Conservation (phyloP, 2,797 vertebrate species). For the Phaenicophaeus curvirostris region DNA sequence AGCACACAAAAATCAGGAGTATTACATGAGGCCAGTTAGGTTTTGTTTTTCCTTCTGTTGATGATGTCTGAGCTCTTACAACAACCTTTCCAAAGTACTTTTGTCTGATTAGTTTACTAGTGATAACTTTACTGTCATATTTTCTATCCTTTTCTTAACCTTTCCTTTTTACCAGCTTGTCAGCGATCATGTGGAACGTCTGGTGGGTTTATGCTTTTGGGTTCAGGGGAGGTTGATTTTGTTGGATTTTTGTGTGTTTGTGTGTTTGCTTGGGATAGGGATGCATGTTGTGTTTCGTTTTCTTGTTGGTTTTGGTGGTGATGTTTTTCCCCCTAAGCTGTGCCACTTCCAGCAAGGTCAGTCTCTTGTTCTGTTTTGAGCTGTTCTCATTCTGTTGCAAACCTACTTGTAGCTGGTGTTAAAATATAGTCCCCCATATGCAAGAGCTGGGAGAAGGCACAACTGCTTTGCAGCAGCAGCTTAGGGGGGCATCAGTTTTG, state of each 20-base stretch:
- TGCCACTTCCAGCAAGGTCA: neutral
- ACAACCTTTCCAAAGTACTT: neutral
- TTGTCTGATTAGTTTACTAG: neutral
- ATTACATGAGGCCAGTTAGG: neutral
- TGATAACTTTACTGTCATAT: neutral
- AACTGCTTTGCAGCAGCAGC: neutral
- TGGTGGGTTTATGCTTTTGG: neutral
- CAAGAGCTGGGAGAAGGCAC: neutral
- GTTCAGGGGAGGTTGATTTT: neutral
- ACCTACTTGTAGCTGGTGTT: neutral
- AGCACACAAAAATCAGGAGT: neutral
- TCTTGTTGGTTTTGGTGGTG: neutral
- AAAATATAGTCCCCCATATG: accelerated
- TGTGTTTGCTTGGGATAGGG: neutral
- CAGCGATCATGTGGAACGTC: neutral
- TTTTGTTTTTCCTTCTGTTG: neutral
- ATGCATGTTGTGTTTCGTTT: too few relatives aligned
- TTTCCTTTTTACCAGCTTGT: neutral
- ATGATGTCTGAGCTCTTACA: neutral
- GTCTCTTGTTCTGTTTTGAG: neutral
- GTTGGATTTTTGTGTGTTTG: neutral
- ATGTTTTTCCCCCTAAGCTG: neutral
- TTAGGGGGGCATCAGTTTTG: neutral
- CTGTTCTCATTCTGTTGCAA: neutral
- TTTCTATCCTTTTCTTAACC: neutral